These are phyloP conservation scores for Augochlora pura DNA, from an alignment of 1,140 invertebrate species.

Conservation along the genomic window DNA sequence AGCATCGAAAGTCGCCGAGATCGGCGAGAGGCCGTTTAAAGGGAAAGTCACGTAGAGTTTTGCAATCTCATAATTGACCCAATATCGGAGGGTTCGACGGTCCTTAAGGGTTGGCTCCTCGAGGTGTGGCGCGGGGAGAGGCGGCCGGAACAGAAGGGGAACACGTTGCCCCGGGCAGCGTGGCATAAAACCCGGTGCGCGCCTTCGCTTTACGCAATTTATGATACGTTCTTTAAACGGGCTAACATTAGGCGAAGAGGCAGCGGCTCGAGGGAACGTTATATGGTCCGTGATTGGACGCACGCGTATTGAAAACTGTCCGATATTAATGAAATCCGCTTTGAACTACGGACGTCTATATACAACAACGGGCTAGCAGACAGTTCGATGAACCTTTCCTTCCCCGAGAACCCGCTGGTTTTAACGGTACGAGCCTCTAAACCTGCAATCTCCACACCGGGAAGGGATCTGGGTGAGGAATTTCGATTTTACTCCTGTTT, in stretches of 20 bases:
- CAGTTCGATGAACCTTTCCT: too few species aligned
- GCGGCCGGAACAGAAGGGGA: not conserved
- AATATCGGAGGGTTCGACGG: slow-evolving; percentile 10
- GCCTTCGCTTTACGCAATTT: slow-evolving; percentile 50
- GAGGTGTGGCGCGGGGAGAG: not conserved
- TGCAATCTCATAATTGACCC: slow-evolving; percentile 7
- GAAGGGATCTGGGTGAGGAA: too few species aligned
- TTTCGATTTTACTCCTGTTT: too few species aligned
- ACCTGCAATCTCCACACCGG: too few species aligned
- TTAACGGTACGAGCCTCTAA: too few species aligned
- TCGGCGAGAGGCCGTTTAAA: too few species aligned
- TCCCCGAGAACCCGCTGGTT: too few species aligned
- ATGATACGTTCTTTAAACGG: slow-evolving; percentile 47
- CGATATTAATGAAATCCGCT: slow-evolving; percentile 11
- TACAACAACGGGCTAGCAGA: too few species aligned
- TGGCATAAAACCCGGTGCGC: slow-evolving; percentile 38
- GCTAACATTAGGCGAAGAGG: slow-evolving; percentile 43
- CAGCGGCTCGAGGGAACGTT: slow-evolving; percentile 12
- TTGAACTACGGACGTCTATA: not conserved
- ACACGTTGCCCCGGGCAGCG: slow-evolving; percentile 16
- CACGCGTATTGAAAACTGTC: slow-evolving; percentile 32
- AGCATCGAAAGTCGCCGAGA: too few species aligned
- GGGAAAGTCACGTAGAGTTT: not conserved
- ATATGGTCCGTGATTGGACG: slow-evolving; percentile 30
- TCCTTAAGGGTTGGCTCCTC: slow-evolving; percentile 9